These are phyloP conservation scores for Hystrix cristata DNA, from an alignment of 2,113 vertebrate species.

Conservation along the genomic window DNA sequence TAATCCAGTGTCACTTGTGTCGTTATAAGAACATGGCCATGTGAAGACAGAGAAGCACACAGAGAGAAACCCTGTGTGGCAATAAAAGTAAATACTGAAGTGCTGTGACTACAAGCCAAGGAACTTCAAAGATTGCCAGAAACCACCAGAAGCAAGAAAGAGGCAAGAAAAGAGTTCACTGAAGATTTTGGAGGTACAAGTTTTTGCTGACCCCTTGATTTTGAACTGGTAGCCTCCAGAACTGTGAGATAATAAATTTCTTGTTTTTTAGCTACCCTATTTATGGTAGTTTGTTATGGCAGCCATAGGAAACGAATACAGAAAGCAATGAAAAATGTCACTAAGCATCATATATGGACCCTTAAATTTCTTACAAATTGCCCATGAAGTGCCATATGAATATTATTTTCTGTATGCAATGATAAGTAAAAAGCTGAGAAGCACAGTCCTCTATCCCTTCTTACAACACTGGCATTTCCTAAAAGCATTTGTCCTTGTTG, in stretches of 20 bases:
- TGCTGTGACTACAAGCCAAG: background rate
- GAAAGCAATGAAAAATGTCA: conserved; percentile 33
- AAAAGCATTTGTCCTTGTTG: background rate
- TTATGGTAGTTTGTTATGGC: background rate
- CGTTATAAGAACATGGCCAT: background rate
- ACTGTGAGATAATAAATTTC: background rate
- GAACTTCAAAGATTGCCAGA: background rate
- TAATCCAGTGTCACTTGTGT: background rate
- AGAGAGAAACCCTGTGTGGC: background rate
- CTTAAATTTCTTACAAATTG: background rate
- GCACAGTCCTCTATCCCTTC: background rate
- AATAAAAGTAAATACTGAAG: background rate
- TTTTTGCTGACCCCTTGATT: background rate
- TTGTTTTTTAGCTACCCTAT: background rate
- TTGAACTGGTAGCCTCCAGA: background rate
- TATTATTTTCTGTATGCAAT: background rate
- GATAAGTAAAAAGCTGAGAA: background rate
- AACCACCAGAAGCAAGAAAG: background rate
- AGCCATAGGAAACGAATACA: background rate
- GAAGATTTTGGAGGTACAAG: background rate
- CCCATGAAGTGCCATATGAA: background rate
- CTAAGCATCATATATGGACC: background rate
- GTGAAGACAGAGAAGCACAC: background rate
- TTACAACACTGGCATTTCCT: background rate
- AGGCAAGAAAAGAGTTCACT: background rate